Percentiles rank a stretch among this genome's conserved stretches.
These are phyloP conservation scores for Apamea sordens DNA, from an alignment of 2,888 invertebrate species.

Conservation along the genomic window DNA sequence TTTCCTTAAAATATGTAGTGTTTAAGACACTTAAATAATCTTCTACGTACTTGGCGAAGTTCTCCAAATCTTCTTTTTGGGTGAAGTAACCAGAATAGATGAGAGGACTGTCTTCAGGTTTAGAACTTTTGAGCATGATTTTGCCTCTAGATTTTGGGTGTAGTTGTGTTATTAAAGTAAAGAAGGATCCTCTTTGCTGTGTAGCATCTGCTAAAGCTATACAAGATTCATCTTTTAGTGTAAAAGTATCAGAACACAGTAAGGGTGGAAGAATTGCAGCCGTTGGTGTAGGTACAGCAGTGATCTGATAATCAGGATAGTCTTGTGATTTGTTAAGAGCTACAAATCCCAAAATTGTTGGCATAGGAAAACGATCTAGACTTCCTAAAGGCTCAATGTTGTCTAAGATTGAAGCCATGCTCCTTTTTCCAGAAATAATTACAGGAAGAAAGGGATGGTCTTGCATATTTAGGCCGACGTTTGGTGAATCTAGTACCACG, in stretches of 20 bases:
- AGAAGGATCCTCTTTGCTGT: conserved; percentile 59
- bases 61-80: conserved; percentile 70
- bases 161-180: conserved; percentile 68
- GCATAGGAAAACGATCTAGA: conserved; percentile 70
- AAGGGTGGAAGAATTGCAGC: conserved; percentile 67
- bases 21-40: conserved; percentile 71
- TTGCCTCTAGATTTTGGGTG: conserved; percentile 77
- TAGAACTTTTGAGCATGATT: conserved; percentile 68
- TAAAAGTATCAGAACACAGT: conserved; percentile 69
- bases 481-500: conserved; percentile 70
- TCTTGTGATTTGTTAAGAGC: conserved; percentile 73
- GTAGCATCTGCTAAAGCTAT: conserved; percentile 63
- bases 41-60: conserved; percentile 67
- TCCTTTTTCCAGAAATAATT: conserved; percentile 65
- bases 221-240: conserved; percentile 70
- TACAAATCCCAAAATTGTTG: conserved; percentile 73
- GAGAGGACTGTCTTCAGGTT: conserved; percentile 72
- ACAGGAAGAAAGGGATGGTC: conserved; percentile 76
- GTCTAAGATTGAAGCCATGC: conserved; percentile 54
- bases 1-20: conserved; percentile 69
- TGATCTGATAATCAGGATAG: conserved; percentile 78
- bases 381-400: conserved; percentile 68
- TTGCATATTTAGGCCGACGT: conserved; percentile 78
- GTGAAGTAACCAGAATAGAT: conserved; percentile 71
- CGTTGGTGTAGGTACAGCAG: conserved; percentile 67